Percentiles rank a stretch among this genome's conserved stretches.
Conservation (phyloP, 2,113 vertebrate species). For the Dipodomys ordii region DNA sequence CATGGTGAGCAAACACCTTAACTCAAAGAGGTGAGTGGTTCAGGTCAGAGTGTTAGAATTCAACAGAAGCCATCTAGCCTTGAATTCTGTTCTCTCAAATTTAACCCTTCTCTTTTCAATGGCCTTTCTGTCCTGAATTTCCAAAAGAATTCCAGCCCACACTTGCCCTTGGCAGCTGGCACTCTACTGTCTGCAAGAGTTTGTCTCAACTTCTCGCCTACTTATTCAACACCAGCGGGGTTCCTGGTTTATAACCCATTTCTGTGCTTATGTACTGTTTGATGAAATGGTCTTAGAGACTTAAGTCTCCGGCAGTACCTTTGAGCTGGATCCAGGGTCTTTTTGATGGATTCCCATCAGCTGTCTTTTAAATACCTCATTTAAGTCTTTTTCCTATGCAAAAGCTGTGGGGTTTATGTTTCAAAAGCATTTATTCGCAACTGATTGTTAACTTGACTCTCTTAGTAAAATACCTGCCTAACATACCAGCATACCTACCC, state of each 20-base stretch:
- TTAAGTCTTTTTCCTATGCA: constrained; percentile 7
- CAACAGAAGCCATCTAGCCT: not conserved
- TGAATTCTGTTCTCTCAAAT: no score
- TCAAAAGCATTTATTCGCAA: not conserved
- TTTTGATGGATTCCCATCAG: not conserved
- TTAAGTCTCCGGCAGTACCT: not conserved
- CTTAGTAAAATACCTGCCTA: not conserved
- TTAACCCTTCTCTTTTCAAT: not conserved
- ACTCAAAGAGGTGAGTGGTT: not conserved
- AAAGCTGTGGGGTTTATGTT: not conserved
- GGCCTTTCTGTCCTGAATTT: not conserved
- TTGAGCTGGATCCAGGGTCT: not conserved
- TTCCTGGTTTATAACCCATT: not conserved
- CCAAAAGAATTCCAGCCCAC: not conserved
- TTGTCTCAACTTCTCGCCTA: not conserved
- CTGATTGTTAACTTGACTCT: constrained; percentile 16
- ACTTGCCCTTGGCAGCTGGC: not conserved
- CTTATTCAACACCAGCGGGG: not conserved
- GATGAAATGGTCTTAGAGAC: no score
- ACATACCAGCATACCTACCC: not conserved
- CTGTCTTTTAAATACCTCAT: not conserved
- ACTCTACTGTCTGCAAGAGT: not conserved
- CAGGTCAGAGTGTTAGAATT: not conserved
- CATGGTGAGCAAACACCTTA: not conserved
- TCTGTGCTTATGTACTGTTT: not conserved